Evolutionary conservation across 35 echinoderm and acorn worm species (phyloP).

Genomic region (Ptychodera flava): DNA sequence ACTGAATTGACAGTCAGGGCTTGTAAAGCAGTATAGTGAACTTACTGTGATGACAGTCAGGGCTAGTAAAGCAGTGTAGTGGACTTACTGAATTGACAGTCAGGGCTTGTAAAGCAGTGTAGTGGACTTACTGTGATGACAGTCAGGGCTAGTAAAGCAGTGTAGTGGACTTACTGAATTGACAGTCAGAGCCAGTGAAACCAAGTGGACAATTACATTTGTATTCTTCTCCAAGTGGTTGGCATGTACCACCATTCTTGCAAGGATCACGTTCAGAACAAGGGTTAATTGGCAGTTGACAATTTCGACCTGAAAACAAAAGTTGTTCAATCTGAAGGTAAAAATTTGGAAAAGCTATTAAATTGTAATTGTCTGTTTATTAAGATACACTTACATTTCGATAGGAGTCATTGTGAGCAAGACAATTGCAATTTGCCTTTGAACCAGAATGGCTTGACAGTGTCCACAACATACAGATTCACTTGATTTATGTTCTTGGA

Average conservation of each 20-base stretch:
- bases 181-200: slow-evolving; percentile 64
- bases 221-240: slow-evolving; percentile 63
- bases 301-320: slow-evolving; percentile 64
- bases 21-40: too few species aligned
- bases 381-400: background rate
- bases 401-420: background rate
- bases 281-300: slow-evolving; percentile 62
- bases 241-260: slow-evolving; percentile 77
- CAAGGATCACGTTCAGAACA: slow-evolving; percentile 55
- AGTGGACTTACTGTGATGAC: too few species aligned
- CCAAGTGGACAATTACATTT: slow-evolving; percentile 74
- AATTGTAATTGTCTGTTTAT: too few species aligned
- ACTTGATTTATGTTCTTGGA: too few species aligned
- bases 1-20: too few species aligned
- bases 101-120: too few species aligned
- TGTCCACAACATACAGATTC: background rate
- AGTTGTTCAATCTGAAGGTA: background rate
- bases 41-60: too few species aligned
- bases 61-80: too few species aligned
- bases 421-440: background rate
- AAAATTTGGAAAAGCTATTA: background rate
- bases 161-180: slow-evolving; percentile 69
- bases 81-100: too few species aligned
- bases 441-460: background rate
- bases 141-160: too few species aligned